These are phyloP conservation scores for Anguilla anguilla DNA, from an alignment of 2,797 vertebrate genomes.

Conservation along the genomic window DNA sequence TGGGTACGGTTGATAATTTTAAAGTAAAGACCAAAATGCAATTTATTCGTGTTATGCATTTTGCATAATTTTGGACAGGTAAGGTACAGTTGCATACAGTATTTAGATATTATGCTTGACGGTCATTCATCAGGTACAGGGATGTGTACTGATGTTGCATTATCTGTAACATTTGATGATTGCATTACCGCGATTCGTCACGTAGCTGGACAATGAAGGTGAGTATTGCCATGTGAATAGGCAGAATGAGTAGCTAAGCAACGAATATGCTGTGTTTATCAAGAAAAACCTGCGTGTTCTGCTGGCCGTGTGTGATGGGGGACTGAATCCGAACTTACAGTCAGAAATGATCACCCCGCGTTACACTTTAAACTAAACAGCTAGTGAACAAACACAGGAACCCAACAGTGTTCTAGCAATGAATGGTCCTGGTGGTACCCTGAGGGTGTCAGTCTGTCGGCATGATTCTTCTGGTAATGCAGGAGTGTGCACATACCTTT, in stretches of 20 bases:
- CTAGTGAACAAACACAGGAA: background rate
- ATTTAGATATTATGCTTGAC: background rate
- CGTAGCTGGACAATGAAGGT: background rate
- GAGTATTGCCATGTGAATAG: background rate
- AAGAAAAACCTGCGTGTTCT: background rate
- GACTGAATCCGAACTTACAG: background rate
- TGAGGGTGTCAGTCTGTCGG: too few relatives aligned
- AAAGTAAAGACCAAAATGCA: background rate
- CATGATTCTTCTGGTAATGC: too few relatives aligned
- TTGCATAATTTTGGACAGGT: background rate
- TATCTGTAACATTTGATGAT: background rate
- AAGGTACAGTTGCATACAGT: background rate
- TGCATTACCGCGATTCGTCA: background rate
- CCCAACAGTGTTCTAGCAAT: background rate
- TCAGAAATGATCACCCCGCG: background rate
- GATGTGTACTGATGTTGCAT: background rate
- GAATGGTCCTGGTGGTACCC: background rate
- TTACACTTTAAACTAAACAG: background rate
- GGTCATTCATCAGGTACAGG: background rate
- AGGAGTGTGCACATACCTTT: too few relatives aligned
- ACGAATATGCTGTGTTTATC: background rate
- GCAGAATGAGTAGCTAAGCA: background rate
- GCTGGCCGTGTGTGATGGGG: background rate
- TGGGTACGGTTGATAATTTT: background rate
- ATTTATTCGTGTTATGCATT: background rate